A percentile compares a stretch with the other conserved stretches of the same genome.
phyloP scores from a whole-genome alignment of 2,888 invertebrate species.

The Pterostichus madidus region DNA sequence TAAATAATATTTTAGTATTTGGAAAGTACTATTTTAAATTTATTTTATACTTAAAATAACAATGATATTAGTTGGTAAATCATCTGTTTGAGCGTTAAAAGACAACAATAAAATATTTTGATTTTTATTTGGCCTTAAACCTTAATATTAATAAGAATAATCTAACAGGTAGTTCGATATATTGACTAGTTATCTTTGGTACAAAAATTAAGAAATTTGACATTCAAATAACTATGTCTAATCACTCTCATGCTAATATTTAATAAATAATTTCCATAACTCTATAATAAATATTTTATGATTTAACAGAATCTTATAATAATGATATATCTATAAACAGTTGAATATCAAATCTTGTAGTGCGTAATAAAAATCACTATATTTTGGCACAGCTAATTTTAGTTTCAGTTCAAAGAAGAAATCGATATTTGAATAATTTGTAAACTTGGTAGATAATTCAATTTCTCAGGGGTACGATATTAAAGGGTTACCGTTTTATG shows the following conservation, averaged over 20 bases:
- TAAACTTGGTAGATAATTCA: constrained; percentile 24
- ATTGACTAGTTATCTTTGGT: constrained; percentile 62
- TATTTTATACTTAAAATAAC: no score
- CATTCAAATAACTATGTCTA: constrained; percentile 38
- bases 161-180: constrained; percentile 40
- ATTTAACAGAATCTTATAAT: constrained; percentile 10
- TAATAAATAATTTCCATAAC: constrained; percentile 30
- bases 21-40: no score
- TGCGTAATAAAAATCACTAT: constrained; percentile 15
- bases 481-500: constrained; percentile 33
- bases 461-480: constrained; percentile 36
- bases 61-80: no score
- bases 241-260: constrained; percentile 46
- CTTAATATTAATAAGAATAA: constrained; percentile 24
- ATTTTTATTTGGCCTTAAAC: constrained; percentile 16
- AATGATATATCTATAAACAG: constrained; percentile 32
- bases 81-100: background rate
- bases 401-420: constrained; percentile 9
- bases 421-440: constrained; percentile 7
- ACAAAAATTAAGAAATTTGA: constrained; percentile 61
- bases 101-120: background rate
- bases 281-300: constrained; percentile 19
- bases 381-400: constrained; percentile 29
- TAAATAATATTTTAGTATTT: background rate
- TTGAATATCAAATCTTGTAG: constrained; percentile 45